Evolutionary conservation across 2,797 vertebrate genomes (phyloP), one percentile per base, ranked within the genome.

Genomic region (Setipinna tenuifilis): DNA sequence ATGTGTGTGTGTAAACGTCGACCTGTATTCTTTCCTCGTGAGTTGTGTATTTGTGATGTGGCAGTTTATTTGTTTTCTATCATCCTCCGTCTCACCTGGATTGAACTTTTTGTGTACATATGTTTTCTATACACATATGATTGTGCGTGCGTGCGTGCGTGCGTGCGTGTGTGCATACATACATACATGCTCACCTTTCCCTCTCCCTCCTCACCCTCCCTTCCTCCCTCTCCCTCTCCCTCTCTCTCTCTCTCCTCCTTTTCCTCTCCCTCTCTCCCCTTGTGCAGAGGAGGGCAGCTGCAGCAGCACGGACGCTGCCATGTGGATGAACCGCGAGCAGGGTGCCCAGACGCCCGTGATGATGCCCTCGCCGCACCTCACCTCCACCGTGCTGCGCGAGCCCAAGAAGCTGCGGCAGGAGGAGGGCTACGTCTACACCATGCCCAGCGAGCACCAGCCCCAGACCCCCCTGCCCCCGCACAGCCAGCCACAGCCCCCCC

Each of bases 311-410:
- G 96, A 97, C 80, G 86, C 86, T 2, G 94, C 95, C 54, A 94
- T 95, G 92, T 97, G 97, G 97, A 88, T 97, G 93, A 95, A 94
- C 92, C 95, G 96, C 89, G 96, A 96, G 85, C 97, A 97, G 89
- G 92, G 93, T 7, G 92, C 96, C 92, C 96, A 95, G 90, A 97
- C 96, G 3, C 96, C 96, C 1, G 95, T 97, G 91, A 97, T 96
- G 96, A 95, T 97, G 95, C 95, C 97, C 92, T 96, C 96, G 0
- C 96, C 97, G n/a, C 96, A 97, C 82, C 95, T 97, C 82, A 96
- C 96, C 86, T 96, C 97, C 88, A 97, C 96, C 0, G 96, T 97
- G 85, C 95, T 97, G 95, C 94, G 97, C 93, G 97, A 97, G 75
- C 94, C 96, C 61, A 97, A 97, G 93, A 94, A 96, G 90, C 93